A percentile compares a stretch with the other conserved stretches of the same genome.
phyloP scores from a whole-genome alignment of 2,797 vertebrate genomes.

The Characodon lateralis region DNA sequence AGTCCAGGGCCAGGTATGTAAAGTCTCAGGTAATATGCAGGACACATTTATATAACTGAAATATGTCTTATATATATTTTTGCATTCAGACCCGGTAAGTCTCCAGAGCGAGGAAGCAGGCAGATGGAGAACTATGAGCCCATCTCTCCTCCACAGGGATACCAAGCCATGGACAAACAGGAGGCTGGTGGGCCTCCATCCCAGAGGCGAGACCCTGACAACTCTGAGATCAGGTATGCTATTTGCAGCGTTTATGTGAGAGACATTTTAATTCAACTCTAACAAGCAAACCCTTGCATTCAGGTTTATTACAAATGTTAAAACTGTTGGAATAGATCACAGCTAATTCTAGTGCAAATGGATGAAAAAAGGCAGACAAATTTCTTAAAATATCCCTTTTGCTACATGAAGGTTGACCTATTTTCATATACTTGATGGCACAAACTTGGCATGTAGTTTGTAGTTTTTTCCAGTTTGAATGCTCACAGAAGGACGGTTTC shows the following conservation, averaged over 20 bases:
- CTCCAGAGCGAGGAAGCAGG: constrained; percentile 91
- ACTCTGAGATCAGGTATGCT: constrained; percentile 90
- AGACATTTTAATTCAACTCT: not conserved
- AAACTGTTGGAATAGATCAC: not conserved
- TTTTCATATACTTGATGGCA: too few species aligned
- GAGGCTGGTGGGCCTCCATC: constrained; percentile 83
- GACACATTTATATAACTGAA: not conserved
- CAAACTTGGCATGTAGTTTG: too few species aligned
- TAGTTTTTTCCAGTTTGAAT: not conserved
- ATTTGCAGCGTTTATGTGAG: not conserved
- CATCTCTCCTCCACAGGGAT: constrained; percentile 94
- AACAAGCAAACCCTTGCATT: not conserved
- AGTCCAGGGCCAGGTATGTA: constrained; percentile 88
- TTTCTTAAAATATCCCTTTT: not conserved
- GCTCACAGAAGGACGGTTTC: constrained; percentile 1
- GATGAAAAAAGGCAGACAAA: not conserved
- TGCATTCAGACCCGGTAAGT: constrained; percentile 89
- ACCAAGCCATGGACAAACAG: constrained; percentile 89
- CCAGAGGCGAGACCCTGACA: constrained; percentile 87
- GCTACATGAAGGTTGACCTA: not conserved
- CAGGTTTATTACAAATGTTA: not conserved
- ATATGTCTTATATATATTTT: not conserved
- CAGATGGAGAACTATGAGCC: constrained; percentile 94
- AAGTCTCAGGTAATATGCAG: not conserved
- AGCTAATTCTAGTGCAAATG: not conserved